Conservation (phyloP, 2,888 invertebrate species). For the Micoletzkya japonica region DNA sequence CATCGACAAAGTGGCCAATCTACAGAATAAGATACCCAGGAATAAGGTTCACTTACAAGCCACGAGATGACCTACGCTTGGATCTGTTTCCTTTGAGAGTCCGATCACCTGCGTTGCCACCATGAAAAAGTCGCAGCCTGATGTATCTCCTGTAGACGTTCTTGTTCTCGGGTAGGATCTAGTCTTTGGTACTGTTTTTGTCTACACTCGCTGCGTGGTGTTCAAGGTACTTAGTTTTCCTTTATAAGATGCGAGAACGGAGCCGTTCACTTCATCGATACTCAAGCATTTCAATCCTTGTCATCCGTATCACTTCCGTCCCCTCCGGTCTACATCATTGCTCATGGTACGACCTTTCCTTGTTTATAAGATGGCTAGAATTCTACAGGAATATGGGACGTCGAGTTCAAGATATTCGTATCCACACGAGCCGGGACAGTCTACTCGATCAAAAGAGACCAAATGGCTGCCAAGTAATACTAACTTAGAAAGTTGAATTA, state of each 20-base stretch:
- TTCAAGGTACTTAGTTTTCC: neutral
- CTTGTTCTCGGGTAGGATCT: slow-evolving; percentile 2
- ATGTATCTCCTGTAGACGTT: slow-evolving; percentile 13
- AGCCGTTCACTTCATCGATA: slow-evolving; percentile 13
- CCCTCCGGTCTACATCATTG: neutral
- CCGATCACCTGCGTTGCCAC: neutral
- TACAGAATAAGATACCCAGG: neutral
- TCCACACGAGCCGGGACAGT: slow-evolving; percentile 1
- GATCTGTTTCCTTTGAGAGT: slow-evolving; percentile 21
- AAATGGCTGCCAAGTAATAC: neutral
- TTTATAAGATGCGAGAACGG: slow-evolving; percentile 9
- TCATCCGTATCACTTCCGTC: neutral
- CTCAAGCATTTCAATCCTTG: slow-evolving; percentile 9
- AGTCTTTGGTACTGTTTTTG: neutral
- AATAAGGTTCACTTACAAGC: neutral
- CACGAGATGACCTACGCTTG: neutral
- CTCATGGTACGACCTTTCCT: neutral
- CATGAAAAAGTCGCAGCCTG: slow-evolving; percentile 2
- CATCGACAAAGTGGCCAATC: neutral
- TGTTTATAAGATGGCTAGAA: neutral
- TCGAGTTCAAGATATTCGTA: slow-evolving; percentile 11
- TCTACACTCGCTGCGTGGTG: neutral
- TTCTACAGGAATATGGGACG: slow-evolving; percentile 9
- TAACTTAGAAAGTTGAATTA: neutral
- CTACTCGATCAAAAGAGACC: slow-evolving; percentile 2